Conservation (phyloP, 2,113 vertebrate species). For the Anolis carolinensis region DNA sequence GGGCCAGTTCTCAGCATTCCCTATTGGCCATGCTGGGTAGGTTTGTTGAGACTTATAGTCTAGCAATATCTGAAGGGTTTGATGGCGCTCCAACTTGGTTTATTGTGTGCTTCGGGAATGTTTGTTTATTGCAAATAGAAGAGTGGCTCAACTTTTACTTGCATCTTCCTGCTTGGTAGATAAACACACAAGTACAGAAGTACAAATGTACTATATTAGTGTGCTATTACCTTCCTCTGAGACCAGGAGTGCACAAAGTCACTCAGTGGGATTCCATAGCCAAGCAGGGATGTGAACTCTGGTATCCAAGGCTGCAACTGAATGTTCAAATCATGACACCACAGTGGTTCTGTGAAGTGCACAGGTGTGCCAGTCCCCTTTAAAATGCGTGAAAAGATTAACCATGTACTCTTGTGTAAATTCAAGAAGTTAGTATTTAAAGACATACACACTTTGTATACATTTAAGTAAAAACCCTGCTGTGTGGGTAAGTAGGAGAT, state of each 20-base stretch:
- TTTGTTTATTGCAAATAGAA: not conserved
- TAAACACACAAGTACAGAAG: not conserved
- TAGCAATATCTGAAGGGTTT: not conserved
- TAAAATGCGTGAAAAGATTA: not conserved
- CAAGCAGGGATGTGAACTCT: too few species aligned
- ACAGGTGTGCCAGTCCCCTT: not conserved
- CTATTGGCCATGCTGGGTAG: too few species aligned
- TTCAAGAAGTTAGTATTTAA: not conserved
- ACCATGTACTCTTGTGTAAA: too few species aligned
- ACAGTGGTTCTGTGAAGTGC: too few species aligned
- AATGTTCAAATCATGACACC: too few species aligned
- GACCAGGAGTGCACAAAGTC: too few species aligned
- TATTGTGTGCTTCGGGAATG: not conserved
- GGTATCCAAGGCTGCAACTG: too few species aligned
- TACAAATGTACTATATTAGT: not conserved
- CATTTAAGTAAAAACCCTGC: not conserved
- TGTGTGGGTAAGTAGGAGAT: too few species aligned
- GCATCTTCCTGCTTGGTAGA: not conserved
- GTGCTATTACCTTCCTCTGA: too few species aligned
- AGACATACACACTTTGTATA: not conserved
- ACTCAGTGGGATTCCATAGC: too few species aligned
- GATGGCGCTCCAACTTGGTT: not conserved
- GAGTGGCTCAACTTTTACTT: not conserved
- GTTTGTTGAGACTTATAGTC: not conserved
- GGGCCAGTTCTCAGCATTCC: too few species aligned